Percentiles rank a stretch among this genome's conserved stretches.
phyloP scores from a whole-genome alignment of 2,113 vertebrate species.

The Neoarius graeffei region DNA sequence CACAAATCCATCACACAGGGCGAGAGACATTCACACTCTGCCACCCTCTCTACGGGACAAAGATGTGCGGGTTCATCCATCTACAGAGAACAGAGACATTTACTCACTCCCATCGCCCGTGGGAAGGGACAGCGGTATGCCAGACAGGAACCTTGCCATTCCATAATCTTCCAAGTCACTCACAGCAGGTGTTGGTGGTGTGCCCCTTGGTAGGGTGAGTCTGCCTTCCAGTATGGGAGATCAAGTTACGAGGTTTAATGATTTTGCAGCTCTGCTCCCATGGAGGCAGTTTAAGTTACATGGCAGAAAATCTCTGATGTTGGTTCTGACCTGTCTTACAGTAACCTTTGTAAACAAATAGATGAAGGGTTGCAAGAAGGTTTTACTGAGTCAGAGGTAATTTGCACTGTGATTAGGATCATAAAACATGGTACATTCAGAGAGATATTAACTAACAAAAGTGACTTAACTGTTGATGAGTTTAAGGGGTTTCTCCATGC shows the following conservation, averaged over 20 bases:
- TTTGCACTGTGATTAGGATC: not conserved
- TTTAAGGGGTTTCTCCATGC: constrained; percentile 47
- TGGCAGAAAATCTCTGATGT: not conserved
- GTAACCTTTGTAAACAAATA: not conserved
- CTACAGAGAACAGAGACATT: too few species aligned
- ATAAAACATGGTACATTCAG: constrained; percentile 36
- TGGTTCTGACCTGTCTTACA: not conserved
- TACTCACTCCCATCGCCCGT: too few species aligned
- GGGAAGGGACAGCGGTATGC: too few species aligned
- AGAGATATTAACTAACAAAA: constrained; percentile 46
- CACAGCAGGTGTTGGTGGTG: too few species aligned
- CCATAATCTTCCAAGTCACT: too few species aligned
- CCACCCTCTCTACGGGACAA: too few species aligned
- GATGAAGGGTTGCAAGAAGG: not conserved
- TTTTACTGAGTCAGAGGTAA: not conserved
- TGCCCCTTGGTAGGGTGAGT: too few species aligned
- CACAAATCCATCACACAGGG: too few species aligned
- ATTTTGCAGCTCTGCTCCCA: not conserved
- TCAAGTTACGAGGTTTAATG: not conserved
- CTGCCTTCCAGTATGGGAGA: not conserved
- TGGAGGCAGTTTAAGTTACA: not conserved
- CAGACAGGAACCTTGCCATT: too few species aligned
- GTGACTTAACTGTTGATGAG: constrained; percentile 40
- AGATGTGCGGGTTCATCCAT: too few species aligned
- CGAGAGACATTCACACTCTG: too few species aligned